Evolutionary conservation across 2,888 invertebrate species (phyloP).

Genomic region (Onthophagus sagittarius): DNA sequence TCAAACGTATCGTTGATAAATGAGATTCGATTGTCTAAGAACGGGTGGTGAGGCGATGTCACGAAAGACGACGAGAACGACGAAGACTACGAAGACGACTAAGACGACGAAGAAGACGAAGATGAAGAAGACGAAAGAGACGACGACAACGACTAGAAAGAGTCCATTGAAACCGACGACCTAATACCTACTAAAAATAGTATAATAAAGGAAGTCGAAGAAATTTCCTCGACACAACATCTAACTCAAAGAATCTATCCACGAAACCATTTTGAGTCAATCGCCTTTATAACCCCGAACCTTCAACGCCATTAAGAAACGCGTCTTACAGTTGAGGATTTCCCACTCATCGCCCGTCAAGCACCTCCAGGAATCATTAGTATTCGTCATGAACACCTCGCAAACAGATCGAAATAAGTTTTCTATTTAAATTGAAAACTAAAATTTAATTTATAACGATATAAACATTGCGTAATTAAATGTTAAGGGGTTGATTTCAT

Average conservation of each 20-base stretch:
- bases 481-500: background rate
- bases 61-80: background rate
- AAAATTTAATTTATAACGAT: too few species aligned
- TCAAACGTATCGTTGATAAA: slow-evolving; percentile 36
- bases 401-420: background rate
- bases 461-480: too few species aligned
- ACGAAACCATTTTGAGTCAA: background rate
- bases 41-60: background rate
- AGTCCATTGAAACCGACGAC: background rate
- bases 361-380: background rate
- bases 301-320: background rate
- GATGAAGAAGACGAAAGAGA: background rate
- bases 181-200: background rate
- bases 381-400: background rate
- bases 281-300: background rate
- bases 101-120: background rate
- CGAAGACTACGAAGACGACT: background rate
- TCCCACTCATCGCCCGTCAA: background rate
- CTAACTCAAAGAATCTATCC: background rate
- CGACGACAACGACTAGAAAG: background rate
- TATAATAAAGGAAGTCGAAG: background rate
- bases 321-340: background rate
- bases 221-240: background rate
- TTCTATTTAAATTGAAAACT: too few species aligned
- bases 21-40: slow-evolving; percentile 26